A percentile compares a stretch with the other conserved stretches of the same genome.
Evolutionary conservation across 2,888 invertebrate genomes (phyloP).

Genomic region (Criorhina ranunculi): DNA sequence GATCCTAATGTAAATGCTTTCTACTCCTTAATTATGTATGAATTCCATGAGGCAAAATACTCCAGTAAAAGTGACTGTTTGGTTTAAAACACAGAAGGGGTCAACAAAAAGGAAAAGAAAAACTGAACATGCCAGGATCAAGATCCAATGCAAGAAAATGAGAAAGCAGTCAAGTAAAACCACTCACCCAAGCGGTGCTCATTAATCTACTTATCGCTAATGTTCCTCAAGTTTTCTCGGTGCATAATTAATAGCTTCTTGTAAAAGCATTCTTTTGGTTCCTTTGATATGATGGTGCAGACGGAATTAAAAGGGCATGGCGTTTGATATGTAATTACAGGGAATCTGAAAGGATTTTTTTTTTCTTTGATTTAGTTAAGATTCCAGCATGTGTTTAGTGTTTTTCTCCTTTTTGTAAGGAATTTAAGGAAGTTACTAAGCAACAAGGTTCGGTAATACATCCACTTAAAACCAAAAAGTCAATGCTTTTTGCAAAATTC

Average conservation of each 20-base stretch:
- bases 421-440: no score
- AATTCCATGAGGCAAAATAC: background rate
- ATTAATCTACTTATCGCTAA: slow-evolving; percentile 54
- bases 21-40: slow-evolving; percentile 8
- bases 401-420: background rate
- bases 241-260: slow-evolving; percentile 51
- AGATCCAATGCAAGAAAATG: slow-evolving; percentile 19
- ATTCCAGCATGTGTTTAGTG: background rate
- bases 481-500: no score
- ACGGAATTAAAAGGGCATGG: slow-evolving; percentile 4
- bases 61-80: background rate
- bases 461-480: no score
- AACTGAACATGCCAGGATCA: slow-evolving; percentile 10
- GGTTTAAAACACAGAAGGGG: background rate
- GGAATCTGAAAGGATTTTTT: background rate
- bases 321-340: background rate
- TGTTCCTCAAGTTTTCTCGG: slow-evolving; percentile 41
- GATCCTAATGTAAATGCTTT: slow-evolving; percentile 13
- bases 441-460: no score
- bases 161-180: slow-evolving; percentile 27
- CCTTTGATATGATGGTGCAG: slow-evolving; percentile 14
- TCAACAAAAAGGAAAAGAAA: slow-evolving; percentile 1
- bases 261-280: slow-evolving; percentile 39
- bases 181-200: slow-evolving; percentile 47
- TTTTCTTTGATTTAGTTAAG: background rate